phyloP scores from a whole-genome alignment of 2,113 vertebrate species.

The Cariama cristata region DNA sequence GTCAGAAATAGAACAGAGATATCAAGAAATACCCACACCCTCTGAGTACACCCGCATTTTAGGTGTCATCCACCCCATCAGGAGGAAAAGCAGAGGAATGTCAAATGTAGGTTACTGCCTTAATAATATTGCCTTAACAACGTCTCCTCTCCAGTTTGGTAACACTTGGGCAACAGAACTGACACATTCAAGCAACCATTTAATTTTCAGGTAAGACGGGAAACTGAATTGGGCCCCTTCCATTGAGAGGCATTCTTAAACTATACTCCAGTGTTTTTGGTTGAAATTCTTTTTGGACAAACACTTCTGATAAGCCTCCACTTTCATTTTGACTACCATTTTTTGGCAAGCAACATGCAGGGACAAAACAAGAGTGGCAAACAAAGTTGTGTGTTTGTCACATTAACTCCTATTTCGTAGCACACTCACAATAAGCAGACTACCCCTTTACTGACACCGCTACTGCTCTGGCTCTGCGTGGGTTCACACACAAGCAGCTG shows the following conservation, averaged over 20 bases:
- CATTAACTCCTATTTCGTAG: background rate
- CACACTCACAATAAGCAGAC: background rate
- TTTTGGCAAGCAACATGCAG: background rate
- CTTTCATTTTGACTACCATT: background rate
- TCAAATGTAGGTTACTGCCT: background rate
- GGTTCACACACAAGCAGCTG: background rate
- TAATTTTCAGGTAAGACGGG: background rate
- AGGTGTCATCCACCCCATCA: background rate
- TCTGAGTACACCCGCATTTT: background rate
- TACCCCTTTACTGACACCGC: background rate
- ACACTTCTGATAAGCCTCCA: background rate
- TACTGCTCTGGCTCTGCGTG: background rate
- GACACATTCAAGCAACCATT: background rate
- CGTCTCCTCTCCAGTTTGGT: background rate
- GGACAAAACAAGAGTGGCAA: background rate
- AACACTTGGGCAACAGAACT: background rate
- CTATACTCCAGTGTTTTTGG: background rate
- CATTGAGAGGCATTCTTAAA: background rate
- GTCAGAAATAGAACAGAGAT: constrained; percentile 30
- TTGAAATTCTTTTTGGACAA: background rate
- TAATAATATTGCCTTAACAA: background rate
- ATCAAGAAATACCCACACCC: background rate
- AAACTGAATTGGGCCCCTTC: background rate
- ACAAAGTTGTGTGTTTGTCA: background rate
- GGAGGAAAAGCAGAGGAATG: background rate